Evolutionary conservation across 2,797 vertebrate species (phyloP).

Genomic region (Eutrigla gurnardus): DNA sequence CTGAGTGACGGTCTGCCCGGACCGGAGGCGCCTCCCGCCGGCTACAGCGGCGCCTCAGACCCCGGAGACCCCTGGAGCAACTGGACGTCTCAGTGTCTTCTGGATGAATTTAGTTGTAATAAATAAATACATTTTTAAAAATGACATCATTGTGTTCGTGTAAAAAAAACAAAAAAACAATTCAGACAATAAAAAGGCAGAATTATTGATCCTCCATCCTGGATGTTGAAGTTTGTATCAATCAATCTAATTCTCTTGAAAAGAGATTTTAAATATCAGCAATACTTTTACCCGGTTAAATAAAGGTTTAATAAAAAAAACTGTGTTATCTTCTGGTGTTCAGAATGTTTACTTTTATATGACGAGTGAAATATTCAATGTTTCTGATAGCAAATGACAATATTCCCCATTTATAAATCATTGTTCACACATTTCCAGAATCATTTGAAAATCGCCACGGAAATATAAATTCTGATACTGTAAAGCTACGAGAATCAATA

Average conservation of each 20-base stretch:
- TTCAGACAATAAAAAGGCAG: conserved; percentile 46
- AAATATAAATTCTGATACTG: background rate
- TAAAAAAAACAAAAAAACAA: conserved; percentile 70
- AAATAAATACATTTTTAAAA: conserved; percentile 34
- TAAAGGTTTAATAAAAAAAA: too few species aligned
- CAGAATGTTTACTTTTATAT: background rate
- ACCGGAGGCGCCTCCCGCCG: conserved; percentile 27
- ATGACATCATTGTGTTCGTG: conserved; percentile 75
- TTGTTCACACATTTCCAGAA: background rate
- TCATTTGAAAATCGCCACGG: background rate
- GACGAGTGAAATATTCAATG: background rate
- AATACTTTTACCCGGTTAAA: too few species aligned
- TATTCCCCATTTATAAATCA: background rate
- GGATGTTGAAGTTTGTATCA: background rate
- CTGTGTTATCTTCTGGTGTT: background rate
- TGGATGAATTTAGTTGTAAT: conserved; percentile 48
- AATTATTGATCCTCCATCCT: conserved; percentile 37
- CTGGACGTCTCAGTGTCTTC: conserved; percentile 54
- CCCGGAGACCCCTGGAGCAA: conserved; percentile 32
- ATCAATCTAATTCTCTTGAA: too few species aligned
- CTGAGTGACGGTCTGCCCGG: conserved; percentile 4
- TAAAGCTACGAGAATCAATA: background rate
- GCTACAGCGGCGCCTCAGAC: conserved; percentile 27
- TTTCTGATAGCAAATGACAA: background rate
- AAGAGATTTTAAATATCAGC: too few species aligned